Evolutionary conservation across 2,888 invertebrate species (phyloP), one percentile per base, ranked within the genome.

Genomic region (Tenthredo livida): DNA sequence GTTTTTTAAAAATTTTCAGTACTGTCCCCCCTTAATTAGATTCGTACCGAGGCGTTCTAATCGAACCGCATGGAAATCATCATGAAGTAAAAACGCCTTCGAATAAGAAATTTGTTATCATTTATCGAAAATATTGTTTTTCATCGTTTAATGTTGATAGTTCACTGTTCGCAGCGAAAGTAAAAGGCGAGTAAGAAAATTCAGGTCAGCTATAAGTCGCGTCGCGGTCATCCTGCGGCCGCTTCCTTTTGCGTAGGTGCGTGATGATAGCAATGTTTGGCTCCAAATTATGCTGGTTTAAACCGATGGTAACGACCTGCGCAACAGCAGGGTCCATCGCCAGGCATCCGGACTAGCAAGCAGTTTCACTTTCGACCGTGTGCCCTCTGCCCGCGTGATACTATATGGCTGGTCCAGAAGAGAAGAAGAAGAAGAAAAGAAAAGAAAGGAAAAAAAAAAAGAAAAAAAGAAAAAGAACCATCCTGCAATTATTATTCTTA

Each of bases 161-260:
- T 70, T 33, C 70, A 37, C 70, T 37, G 33, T 70, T 73, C 12
- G 33, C 43, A 9, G 54, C 77, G 77, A 77, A 77, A 77, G 77
- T 77, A 77, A 54, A 54, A 77, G 54, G 9, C 54, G 33, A 29
- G 12, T 4, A 25, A 10, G 4, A 73, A 21, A 77, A 77, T 54
- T 50, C 77, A 54, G 77, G 77, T 77, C 77, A 77, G 29, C 54
- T 50, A 7, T 40, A 61, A 4, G 33, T 4, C 37, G 37, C 37
- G 7, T 33, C 67, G 88, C 87, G 54, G 87, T 89, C 89, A 87
- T 87, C 86, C 86, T 89, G n/a, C n/a, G 90, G 87, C 88, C 87
- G 87, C 87, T 89, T 89, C 90, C 89, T 89, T 86, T 77, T 87
- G 85, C 83, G 83, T 85, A 54, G 85, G 85, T 67, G 82, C 61